A percentile compares a stretch with the other conserved stretches of the same genome.
Conservation (phyloP, 2,888 invertebrate species). For the Syrphus vitripennis region DNA sequence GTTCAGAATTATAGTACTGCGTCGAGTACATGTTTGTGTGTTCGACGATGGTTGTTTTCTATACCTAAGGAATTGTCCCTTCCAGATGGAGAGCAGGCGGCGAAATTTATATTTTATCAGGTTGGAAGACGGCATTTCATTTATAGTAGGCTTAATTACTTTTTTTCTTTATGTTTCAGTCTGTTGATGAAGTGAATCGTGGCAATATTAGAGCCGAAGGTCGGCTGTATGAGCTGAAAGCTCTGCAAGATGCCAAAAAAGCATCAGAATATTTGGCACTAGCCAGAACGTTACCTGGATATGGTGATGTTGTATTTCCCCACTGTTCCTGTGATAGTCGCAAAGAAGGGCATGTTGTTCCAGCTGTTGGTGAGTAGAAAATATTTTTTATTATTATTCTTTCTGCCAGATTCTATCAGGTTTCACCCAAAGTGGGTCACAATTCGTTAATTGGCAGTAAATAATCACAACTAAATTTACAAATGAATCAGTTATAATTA, state of each 20-base stretch:
- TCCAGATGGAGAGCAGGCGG: conserved; percentile 87
- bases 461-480: too few species aligned
- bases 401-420: too few species aligned
- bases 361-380: conserved; percentile 85
- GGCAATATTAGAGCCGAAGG: conserved; percentile 95
- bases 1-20: conserved; percentile 99
- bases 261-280: conserved; percentile 92
- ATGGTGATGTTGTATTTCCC: conserved; percentile 96
- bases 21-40: conserved; percentile 94
- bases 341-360: conserved; percentile 92
- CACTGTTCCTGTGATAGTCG: conserved; percentile 95
- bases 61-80: conserved; percentile 86
- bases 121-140: conserved; percentile 76
- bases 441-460: too few species aligned
- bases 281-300: conserved; percentile 93
- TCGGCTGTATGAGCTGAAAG: conserved; percentile 97
- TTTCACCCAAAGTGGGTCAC: too few species aligned
- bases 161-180: conserved; percentile 80
- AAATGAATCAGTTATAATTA: too few species aligned
- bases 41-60: conserved; percentile 94
- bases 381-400: too few species aligned
- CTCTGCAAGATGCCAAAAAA: conserved; percentile 94
- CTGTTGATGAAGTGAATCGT: conserved; percentile 97
- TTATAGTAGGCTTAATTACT: neutral
- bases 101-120: conserved; percentile 95